Evolutionary conservation across 2,797 vertebrate genomes (phyloP).

Genomic region (Silurus aristotelis): DNA sequence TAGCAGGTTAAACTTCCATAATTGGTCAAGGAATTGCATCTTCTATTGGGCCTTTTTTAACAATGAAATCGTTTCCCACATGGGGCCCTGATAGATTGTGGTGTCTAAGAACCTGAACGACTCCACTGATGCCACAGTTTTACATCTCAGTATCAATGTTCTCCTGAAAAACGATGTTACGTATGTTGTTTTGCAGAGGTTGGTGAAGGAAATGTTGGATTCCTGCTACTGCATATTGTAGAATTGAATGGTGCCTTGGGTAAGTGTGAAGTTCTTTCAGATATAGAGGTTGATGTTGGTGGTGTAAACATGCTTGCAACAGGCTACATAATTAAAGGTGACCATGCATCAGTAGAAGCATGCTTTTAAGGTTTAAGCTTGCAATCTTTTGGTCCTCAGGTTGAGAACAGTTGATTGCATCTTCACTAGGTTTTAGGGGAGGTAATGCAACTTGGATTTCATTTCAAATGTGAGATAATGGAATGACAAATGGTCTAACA

Average conservation of each 20-base stretch:
- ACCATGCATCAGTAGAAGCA: neutral
- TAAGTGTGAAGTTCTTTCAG: neutral
- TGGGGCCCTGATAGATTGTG: too few relatives aligned
- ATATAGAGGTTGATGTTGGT: neutral
- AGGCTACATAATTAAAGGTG: neutral
- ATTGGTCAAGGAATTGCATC: too few relatives aligned
- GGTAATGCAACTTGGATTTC: neutral
- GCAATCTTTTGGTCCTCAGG: neutral
- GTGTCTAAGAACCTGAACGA: too few relatives aligned
- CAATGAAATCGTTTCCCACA: too few relatives aligned
- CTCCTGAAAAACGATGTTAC: neutral
- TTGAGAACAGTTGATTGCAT: neutral
- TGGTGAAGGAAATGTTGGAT: neutral
- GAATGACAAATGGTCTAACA: constrained; percentile 17
- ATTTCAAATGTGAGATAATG: constrained; percentile 9
- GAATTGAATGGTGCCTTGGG: neutral
- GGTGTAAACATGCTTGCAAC: neutral
- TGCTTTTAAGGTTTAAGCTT: neutral
- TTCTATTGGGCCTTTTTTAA: too few relatives aligned
- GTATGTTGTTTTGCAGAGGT: neutral
- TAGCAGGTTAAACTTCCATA: too few relatives aligned
- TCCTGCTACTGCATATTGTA: neutral
- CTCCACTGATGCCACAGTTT: neutral
- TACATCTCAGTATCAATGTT: neutral
- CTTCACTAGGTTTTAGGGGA: neutral